Conservation (phyloP, 2,888 invertebrate genomes). For the Smittia sp. region DNA sequence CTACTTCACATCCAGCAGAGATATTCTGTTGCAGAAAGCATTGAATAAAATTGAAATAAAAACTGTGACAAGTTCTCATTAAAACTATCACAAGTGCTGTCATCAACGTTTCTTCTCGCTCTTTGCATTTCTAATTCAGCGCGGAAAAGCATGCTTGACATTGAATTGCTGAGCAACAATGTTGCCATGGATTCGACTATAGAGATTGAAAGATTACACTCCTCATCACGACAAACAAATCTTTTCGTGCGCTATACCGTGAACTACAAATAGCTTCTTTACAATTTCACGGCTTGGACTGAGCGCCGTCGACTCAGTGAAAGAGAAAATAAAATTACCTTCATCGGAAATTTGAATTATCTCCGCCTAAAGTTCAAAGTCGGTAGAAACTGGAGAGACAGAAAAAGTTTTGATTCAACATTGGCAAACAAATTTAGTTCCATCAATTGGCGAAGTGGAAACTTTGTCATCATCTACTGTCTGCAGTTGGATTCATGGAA, state of each 20-base stretch:
- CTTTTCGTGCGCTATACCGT: background rate
- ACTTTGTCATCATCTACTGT: too few relatives aligned
- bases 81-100: background rate
- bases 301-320: background rate
- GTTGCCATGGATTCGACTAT: background rate
- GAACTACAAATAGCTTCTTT: background rate
- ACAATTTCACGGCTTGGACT: background rate
- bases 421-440: too few relatives aligned
- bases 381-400: too few relatives aligned
- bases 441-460: too few relatives aligned
- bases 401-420: too few relatives aligned
- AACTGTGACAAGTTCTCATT: background rate
- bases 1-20: too few relatives aligned
- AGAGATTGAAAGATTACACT: background rate
- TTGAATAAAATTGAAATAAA: background rate
- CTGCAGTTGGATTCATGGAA: too few relatives aligned
- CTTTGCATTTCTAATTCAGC: background rate
- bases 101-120: background rate
- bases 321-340: too few relatives aligned
- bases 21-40: too few relatives aligned
- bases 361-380: too few relatives aligned
- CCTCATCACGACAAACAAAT: too few relatives aligned
- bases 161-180: slow-evolving; percentile 1
- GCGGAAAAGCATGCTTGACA: background rate
- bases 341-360: too few relatives aligned